These are phyloP conservation scores for Prosapia bicincta DNA, from an alignment of 2,888 invertebrate species.

Conservation along the genomic window DNA sequence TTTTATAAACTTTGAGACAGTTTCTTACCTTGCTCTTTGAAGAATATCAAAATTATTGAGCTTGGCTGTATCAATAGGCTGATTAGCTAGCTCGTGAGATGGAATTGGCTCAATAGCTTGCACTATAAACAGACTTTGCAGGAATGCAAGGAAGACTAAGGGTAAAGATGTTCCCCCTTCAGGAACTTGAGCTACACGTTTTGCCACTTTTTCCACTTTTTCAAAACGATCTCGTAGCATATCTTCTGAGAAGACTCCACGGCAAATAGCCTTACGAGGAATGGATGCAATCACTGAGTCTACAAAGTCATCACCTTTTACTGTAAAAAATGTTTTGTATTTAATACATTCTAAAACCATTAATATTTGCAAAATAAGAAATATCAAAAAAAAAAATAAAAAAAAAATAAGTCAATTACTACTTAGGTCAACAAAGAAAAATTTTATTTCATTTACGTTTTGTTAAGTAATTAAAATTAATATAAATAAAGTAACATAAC, in stretches of 20 bases:
- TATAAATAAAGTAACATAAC: too few relatives aligned
- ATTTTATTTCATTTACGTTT: too few relatives aligned
- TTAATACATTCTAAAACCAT: too few relatives aligned
- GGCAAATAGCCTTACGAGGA: conserved; percentile 69
- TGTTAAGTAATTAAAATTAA: too few relatives aligned
- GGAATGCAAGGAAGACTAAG: conserved; percentile 78
- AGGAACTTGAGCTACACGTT: conserved; percentile 81
- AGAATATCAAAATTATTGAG: conserved; percentile 87
- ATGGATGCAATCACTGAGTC: conserved; percentile 71
- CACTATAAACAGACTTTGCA: conserved; percentile 82
- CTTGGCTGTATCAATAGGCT: conserved; percentile 64
- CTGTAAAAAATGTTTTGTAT: too few relatives aligned
- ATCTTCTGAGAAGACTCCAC: conserved; percentile 87
- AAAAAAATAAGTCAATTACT: too few relatives aligned
- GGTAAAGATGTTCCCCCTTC: conserved; percentile 83
- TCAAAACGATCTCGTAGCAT: conserved; percentile 81
- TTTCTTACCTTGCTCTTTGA: conserved; percentile 87
- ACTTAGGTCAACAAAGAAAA: too few relatives aligned
- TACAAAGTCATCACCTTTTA: conserved; percentile 75
- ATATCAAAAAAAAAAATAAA: too few relatives aligned
- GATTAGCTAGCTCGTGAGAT: conserved; percentile 66
- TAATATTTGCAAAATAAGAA: too few relatives aligned
- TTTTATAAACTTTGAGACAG: too few relatives aligned
- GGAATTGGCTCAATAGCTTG: conserved; percentile 67
- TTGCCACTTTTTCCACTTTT: conserved; percentile 74